Percentiles rank a stretch among this genome's conserved stretches.
phyloP scores from a whole-genome alignment of 2,888 invertebrate genomes.

The Orthosia gothica region DNA sequence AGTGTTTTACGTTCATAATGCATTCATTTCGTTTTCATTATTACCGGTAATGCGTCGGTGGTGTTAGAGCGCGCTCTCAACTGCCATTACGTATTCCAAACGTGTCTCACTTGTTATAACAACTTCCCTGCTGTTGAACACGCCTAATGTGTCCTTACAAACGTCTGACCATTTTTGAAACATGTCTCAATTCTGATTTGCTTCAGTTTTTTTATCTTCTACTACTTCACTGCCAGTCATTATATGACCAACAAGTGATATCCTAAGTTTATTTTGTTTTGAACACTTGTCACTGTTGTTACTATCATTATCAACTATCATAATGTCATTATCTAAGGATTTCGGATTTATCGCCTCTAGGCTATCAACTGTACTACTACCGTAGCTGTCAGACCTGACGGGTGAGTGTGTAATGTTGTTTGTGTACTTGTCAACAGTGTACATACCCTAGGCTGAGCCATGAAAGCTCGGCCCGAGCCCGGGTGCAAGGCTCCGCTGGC shows the following conservation, averaged over 20 bases:
- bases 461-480: constrained; percentile 95
- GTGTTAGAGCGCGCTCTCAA: constrained; percentile 77
- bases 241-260: constrained; percentile 31
- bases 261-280: constrained; percentile 64
- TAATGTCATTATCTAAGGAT: constrained; percentile 71
- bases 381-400: constrained; percentile 49
- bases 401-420: constrained; percentile 69
- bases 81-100: constrained; percentile 82
- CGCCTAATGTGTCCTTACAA: constrained; percentile 76
- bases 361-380: constrained; percentile 71
- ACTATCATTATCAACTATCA: constrained; percentile 71
- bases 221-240: constrained; percentile 22
- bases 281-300: constrained; percentile 69
- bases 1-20: constrained; percentile 69
- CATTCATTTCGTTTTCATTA: constrained; percentile 84
- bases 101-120: constrained; percentile 84
- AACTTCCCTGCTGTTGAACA: constrained; percentile 80
- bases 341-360: constrained; percentile 67
- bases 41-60: constrained; percentile 78
- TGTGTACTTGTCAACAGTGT: constrained; percentile 70
- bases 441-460: constrained; percentile 98
- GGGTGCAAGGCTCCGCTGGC: constrained; percentile 91
- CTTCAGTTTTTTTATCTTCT: constrained; percentile 61
- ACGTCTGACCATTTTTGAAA: constrained; percentile 64
- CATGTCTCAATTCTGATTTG: constrained; percentile 74